Conservation (phyloP, 2,113 vertebrate species). For the Oophaga pumilio region DNA sequence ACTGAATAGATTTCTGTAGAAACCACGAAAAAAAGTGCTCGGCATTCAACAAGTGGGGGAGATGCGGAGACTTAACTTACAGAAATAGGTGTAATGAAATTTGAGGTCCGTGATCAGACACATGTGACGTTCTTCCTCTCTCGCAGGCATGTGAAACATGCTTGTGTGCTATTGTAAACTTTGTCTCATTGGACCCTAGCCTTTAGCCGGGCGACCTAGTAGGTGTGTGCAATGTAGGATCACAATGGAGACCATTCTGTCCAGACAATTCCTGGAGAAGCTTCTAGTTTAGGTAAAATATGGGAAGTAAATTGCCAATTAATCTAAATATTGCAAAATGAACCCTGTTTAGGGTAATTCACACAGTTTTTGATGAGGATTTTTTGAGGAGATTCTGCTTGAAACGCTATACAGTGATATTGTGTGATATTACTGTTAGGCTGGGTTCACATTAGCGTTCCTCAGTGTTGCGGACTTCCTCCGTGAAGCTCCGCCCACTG, state of each 20-base stretch:
- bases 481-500: too few relatives aligned
- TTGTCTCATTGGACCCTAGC: conserved; percentile 10
- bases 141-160: conserved; percentile 17
- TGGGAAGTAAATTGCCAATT: neutral
- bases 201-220: conserved; percentile 5
- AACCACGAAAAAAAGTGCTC: conserved; percentile 2
- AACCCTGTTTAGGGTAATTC: too few relatives aligned
- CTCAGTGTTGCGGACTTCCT: too few relatives aligned
- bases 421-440: too few relatives aligned
- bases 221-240: neutral
- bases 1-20: conserved; percentile 7
- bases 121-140: conserved; percentile 8
- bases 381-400: too few relatives aligned
- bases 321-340: neutral
- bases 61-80: neutral
- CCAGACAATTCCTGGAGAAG: neutral
- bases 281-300: neutral
- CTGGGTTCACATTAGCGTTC: too few relatives aligned
- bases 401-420: too few relatives aligned
- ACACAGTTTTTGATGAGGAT: too few relatives aligned
- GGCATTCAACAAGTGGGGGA: neutral
- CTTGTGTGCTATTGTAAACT: conserved; percentile 5
- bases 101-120: conserved; percentile 11
- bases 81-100: conserved; percentile 32
- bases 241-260: neutral